Evolutionary conservation across 1,140 invertebrate species (phyloP), one percentile per base, ranked within the genome.

Genomic region (Drosophila erecta): DNA sequence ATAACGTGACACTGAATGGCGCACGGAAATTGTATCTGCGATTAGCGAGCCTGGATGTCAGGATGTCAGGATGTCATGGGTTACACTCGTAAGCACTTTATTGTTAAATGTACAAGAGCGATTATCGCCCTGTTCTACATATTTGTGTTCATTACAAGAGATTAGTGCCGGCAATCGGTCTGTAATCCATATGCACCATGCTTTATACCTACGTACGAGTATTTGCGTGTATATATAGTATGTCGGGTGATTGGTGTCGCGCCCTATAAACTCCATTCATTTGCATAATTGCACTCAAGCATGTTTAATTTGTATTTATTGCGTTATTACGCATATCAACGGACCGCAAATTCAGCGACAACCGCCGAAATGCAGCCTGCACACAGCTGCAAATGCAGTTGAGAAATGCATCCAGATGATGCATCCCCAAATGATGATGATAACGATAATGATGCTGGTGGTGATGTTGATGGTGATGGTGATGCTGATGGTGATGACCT

Each of bases 231-330:
- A 47, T 27, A 22, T 46, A 46, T 50, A 4, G 10, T 47, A n/a
- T n/a, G 44, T 44, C 41, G 20, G 62, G 58, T 46, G 51, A 58
- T 74, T 58, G 60, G 69, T 47, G 65, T 57, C 37, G 80, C 57
- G 56, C 55, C 62, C 79, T 79, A 80, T 89, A 84, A 89, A 89
- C 84, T 84, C 72, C 79, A 78, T 71, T 78, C 59, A 89, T 89
- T 89, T 89, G 69, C 84, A 89, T 89, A 89, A 89, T 89, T 78
- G 79, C 84, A 89, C 84, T 89, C 84, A 89, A 89, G 84, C 84
- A 83, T 89, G 85, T 79, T 89, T 89, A 89, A 89, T 89, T 89
- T 89, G 76, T 89, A 89, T 89, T 89, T 89, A 89, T 89, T 89
- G 76, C 84, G 79, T 89, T 84, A 89, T 83, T 89, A 77, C 83